Base-by-base conservation (phyloP, 2,797 vertebrate genomes). In the Gymnopithys bicolor region DNA sequence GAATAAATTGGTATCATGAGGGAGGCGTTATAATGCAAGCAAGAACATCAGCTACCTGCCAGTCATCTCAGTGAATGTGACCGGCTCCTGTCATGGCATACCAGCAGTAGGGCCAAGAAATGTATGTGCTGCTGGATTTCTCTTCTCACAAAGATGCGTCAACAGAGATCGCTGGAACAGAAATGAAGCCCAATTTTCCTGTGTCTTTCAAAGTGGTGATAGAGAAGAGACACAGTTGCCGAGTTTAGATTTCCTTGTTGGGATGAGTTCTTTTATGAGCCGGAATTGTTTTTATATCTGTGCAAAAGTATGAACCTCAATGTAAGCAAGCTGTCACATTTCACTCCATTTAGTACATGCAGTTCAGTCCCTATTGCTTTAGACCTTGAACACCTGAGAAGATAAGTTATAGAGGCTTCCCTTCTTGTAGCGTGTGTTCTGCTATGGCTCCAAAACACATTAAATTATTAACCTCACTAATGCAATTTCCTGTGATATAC, bases 81-180 rank as follows among this genome's bases (percentile, higher is more conserved):
- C 22, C 1, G 5, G 30, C 10, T 25, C 15, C 1, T 0, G 1
- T 33, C 1, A 1, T 41, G 68, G 52, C 4, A 49, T 28, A 84
- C 8, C 30, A 14, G 11, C 35, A 32, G 18, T 45, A 49, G n/a
- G 21, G 41, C 45, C 45, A n/a, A 1, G 7, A 16, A 8, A 32
- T 45, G 2, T 30, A 13, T 43, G 27, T 64, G 27, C 71, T 87
- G 25, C 30, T 92, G 69, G 14, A 62, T 68, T 85, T 86, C 37
- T 75, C 12, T 56, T 87, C 25, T n/a, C 18, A 24, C 10, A 32
- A 51, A 71, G 16, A 2, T 32, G 9, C 13, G 41, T 37, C 68
- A 66, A 19, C 11, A 55, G 32, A 64, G 37, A 17, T 71, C 10
- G 68, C 64, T 75, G 37, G 23, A 92, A 70, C 14, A 13, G 71